phyloP scores from a whole-genome alignment of 2,888 invertebrate species.

The Pteria penguin region DNA sequence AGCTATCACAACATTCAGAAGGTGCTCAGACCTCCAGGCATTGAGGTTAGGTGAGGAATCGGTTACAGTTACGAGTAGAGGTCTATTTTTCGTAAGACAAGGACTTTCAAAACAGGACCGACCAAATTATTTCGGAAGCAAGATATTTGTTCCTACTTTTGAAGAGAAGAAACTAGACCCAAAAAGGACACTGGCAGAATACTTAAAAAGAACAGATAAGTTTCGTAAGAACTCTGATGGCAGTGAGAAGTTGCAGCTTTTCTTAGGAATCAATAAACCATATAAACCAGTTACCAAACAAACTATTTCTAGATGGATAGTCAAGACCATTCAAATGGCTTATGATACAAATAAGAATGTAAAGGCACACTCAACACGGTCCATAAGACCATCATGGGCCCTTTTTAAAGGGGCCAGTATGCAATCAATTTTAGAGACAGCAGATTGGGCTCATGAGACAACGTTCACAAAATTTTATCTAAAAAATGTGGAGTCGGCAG shows the following conservation, averaged over 20 bases:
- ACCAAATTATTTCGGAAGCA: neutral
- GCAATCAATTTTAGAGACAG: conserved; percentile 28
- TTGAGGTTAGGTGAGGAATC: conserved; percentile 26
- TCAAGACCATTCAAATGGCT: conserved; percentile 26
- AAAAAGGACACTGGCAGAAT: too few relatives aligned
- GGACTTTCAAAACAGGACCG: conserved; percentile 23
- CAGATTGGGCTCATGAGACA: conserved; percentile 39
- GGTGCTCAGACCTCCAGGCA: conserved; percentile 42
- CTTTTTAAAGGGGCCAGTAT: conserved; percentile 39
- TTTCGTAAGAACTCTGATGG: neutral
- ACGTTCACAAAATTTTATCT: conserved; percentile 40
- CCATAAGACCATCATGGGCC: too few relatives aligned
- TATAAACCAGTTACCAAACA: conserved; percentile 40
- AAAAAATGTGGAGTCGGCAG: conserved; percentile 5
- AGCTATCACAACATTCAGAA: conserved; percentile 36
- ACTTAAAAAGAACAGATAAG: conserved; percentile 18
- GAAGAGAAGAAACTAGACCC: too few relatives aligned
- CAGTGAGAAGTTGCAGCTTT: conserved; percentile 18
- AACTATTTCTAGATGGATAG: conserved; percentile 47
- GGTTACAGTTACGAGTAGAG: conserved; percentile 6
- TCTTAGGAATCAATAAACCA: conserved; percentile 39
- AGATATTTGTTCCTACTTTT: conserved; percentile 5
- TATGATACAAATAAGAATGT: conserved; percentile 26
- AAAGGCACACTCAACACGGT: conserved; percentile 29
- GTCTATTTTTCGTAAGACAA: conserved; percentile 6